Conservation (phyloP, 2,113 vertebrate species). For the Carollia perspicillata region DNA sequence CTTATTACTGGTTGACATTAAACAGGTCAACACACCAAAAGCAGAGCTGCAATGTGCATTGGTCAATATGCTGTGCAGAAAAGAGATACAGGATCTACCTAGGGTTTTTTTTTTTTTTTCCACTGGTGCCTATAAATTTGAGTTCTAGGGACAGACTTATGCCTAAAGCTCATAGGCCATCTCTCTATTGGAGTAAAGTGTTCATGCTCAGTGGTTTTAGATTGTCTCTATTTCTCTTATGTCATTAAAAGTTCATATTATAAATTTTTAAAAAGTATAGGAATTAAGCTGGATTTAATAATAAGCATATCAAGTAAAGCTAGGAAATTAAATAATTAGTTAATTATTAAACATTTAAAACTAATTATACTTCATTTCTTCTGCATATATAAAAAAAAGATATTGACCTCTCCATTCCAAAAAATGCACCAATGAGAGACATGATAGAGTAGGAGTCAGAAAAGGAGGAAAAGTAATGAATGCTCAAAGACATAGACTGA, state of each 20-base stretch:
- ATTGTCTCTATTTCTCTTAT: neutral
- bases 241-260: neutral
- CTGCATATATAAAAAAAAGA: neutral
- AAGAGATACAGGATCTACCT: neutral
- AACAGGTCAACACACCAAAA: too few relatives aligned
- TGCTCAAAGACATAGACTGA: neutral
- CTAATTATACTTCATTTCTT: neutral
- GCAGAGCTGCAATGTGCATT: neutral
- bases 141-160: neutral
- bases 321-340: neutral
- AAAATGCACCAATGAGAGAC: neutral
- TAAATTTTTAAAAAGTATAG: neutral
- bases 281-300: neutral
- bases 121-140: neutral
- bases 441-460: neutral
- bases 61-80: neutral
- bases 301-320: neutral
- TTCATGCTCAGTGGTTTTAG: neutral
- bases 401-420: neutral
- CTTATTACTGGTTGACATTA: neutral
- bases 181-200: neutral
- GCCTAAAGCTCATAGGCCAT: neutral
- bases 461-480: neutral
- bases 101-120: neutral
- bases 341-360: neutral